Evolutionary conservation across 2,113 vertebrate genomes (phyloP), one percentile per base, ranked within the genome.

Genomic region (Perca flavescens): DNA sequence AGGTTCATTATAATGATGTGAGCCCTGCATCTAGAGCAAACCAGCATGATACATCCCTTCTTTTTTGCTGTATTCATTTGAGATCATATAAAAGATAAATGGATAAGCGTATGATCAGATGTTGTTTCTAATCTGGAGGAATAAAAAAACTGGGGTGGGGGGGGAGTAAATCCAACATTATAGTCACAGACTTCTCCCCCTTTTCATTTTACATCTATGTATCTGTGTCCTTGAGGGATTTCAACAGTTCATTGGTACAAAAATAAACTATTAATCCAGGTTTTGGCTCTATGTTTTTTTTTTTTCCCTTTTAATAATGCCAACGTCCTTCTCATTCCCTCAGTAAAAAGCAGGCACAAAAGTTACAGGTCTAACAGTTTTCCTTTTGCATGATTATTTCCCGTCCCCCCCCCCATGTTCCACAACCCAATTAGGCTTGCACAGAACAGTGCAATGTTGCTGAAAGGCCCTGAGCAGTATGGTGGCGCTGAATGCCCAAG

Each of bases 401-500:
- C 25, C 13, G 1, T 36, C 4, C n/a, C 31, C 52, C 4, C n/a
- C 31, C 52, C 76, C 53, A 16, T 65, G 78, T 87, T 89, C 76
- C 85, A 78, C 85, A 86, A 84, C 74, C 90, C 92, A 94, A 93
- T 95, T 93, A 94, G 83, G 63, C 83, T 73, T 80, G 79, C 12
- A 11, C 79, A 83, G 76, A 80, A 77, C 77, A 80, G 86, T 85
- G 86, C 80, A 58, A 79, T 67, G 77, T 85, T 88, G 87, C 91
- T 56, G 86, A 70, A 71, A 91, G 77, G 83, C 90, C 90, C 80
- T 69, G 81, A 84, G 90, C 91, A 85, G 80, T 40, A 63, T 40
- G 73, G 82, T 90, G 92, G 79, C 91, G 84, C 84, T 31, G 68
- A 92, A 93, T 92, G 94, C 94, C 94, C 93, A 94, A 92, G 94